Evolutionary conservation across 30 jellyfish, hydroid and myxozoan genomes (phyloP), one percentile per base, ranked within the genome.

Genomic region (Chironex yamaguchii): DNA sequence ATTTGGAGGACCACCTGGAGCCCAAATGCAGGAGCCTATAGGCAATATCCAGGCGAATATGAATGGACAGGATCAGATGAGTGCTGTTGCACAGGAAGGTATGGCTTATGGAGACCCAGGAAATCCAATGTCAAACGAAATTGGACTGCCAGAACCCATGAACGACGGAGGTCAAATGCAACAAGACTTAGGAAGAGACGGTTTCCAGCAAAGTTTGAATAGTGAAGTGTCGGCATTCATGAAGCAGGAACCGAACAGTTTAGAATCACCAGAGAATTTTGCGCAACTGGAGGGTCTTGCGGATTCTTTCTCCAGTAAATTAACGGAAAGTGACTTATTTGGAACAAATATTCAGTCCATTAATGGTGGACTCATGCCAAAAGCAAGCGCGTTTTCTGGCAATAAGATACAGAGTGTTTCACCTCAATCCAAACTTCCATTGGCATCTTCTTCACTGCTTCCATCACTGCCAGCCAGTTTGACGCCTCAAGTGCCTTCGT

Each of bases 181-280:
- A 42, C 58, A 42, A 42, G 58, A 42, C 9, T 6, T 42, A 6
- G 17, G 58, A 9, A 42, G 58, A 42, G 58, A 42, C 9, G 58
- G 58, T 6, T 42, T 26, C 24, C 96, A 69, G 23, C 82, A 86
- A 53, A 77, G 74, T 20, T 28, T 34, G 17, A 81, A 72, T 13
- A 86, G 49, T 67, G 96, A 75, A 24, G 76, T 86, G 6, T 88
- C 76, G 23, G 48, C 96, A 24, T 86, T 71, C 74, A 65, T 89
- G 17, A 86, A 86, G 66, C 89, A 86, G 13, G 63, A 49, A 58
- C 36, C 80, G 3, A 30, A 4, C 27, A 89, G 90, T 2, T 14
- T 76, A 14, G 90, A 79, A 24, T 51, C 29, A 20, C 34, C 76
- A 6, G 87, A 76, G 22, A 85, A 42, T 42, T 42, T 6, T 42